Evolutionary conservation across 2,113 vertebrate species (phyloP), one percentile per base, ranked within the genome.

Genomic region (Camelus bactrianus): DNA sequence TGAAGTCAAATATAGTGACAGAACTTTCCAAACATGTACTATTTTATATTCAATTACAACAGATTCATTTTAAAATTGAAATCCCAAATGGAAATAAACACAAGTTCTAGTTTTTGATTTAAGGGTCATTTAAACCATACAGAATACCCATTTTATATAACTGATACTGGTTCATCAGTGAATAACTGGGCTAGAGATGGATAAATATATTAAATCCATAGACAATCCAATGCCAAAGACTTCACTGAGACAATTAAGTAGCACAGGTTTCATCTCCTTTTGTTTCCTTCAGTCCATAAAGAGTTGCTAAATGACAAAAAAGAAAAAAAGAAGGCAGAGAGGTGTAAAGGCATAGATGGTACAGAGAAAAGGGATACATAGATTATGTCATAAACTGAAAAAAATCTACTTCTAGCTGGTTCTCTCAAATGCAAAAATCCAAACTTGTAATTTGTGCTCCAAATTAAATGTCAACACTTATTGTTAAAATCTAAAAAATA

Each of bases 161-260:
- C 22, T 80, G 20, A 16, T 79, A 85, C 75, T 94, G 75, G 50
- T 62, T 93, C 88, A 83, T 86, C 20, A 87, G 67, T 81, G 14
- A 95, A 52, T 73, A 96, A 88, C 0, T 72, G 4, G 28, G 28
- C 62, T 89, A 75, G 35, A 97, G 22, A 94, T 35, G 84, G 9
- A 92, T 58, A 12, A 93, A 90, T 32, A 92, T 30, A 96, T 92
- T 88, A 96, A 96, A 91, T 50, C 64, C 46, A 92, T 4, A 97
- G 26, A 85, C 8, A 96, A 94, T 56, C 14, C 48, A 93, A 88
- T 8, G 12, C 65, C 67, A 95, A 67, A 89, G 56, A 80, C 69
- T 67, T 88, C 50, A 86, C 17, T 72, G 82, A 32, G 30, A 91
- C 46, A 87, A 91, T 52, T 85, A 89, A 11, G 9, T 42, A 93